Percentiles rank a stretch among this genome's conserved stretches.
phyloP scores from a whole-genome alignment of 1,140 invertebrate species.

The Zaprionus inermis region DNA sequence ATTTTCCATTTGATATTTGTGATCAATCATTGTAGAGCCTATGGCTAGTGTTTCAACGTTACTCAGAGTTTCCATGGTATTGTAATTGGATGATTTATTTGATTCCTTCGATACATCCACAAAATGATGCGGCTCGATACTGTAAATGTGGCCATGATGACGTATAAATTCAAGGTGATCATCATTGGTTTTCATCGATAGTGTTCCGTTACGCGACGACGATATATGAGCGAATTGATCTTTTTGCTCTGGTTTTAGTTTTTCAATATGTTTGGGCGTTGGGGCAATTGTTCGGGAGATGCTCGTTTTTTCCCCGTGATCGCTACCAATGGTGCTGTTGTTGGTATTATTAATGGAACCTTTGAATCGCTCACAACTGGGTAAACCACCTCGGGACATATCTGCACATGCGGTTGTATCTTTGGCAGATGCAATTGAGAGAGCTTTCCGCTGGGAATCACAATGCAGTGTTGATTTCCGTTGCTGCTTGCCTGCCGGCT shows the following conservation, averaged over 20 bases:
- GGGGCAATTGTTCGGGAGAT: slow-evolving; percentile 60
- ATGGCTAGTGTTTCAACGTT: slow-evolving; percentile 67
- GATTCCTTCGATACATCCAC: slow-evolving; percentile 47
- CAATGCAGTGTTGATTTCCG: slow-evolving; percentile 51
- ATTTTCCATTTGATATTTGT: slow-evolving; percentile 40
- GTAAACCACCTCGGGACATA: slow-evolving; percentile 67
- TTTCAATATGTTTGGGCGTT: slow-evolving; percentile 67
- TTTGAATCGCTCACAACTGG: slow-evolving; percentile 64
- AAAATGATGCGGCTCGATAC: slow-evolving; percentile 59
- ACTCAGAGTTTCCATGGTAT: slow-evolving; percentile 63
- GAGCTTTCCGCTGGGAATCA: slow-evolving; percentile 62
- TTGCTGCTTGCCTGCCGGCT: slow-evolving; percentile 66
- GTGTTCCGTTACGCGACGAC: slow-evolving; percentile 48
- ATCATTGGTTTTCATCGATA: slow-evolving; percentile 33
- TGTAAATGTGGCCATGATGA: slow-evolving; percentile 57
- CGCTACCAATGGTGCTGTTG: slow-evolving; percentile 54
- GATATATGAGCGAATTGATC: slow-evolving; percentile 22
- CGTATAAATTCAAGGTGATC: slow-evolving; percentile 30
- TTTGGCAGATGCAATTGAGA: slow-evolving; percentile 62
- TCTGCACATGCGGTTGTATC: slow-evolving; percentile 68
- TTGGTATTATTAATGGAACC: slow-evolving; percentile 62
- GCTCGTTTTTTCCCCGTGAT: slow-evolving; percentile 52
- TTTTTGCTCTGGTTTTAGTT: slow-evolving; percentile 44
- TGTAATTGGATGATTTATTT: slow-evolving; percentile 51
- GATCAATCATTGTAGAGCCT: slow-evolving; percentile 53